These are phyloP conservation scores for Scaptomyza parva DNA, from an alignment of 2,888 invertebrate species.

Conservation along the genomic window DNA sequence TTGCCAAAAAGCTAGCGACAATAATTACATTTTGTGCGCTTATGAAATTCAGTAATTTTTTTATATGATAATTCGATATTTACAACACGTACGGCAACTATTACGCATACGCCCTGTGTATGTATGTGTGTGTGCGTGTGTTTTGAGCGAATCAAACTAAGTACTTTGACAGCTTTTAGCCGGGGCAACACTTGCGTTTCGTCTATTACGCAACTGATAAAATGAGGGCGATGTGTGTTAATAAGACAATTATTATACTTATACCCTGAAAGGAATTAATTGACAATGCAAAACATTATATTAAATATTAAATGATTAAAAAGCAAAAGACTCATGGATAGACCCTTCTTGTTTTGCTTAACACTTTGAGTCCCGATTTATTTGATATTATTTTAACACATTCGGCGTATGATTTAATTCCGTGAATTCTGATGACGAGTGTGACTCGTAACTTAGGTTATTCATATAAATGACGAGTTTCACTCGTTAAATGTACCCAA, in stretches of 20 bases:
- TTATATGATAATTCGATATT: slow-evolving; percentile 54
- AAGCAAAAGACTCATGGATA: too few relatives aligned
- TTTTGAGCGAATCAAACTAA: slow-evolving; percentile 13
- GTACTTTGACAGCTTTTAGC: slow-evolving; percentile 27
- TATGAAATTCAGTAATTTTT: slow-evolving; percentile 57
- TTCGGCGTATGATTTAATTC: too few relatives aligned
- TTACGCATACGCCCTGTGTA: slow-evolving; percentile 64
- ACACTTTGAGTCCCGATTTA: too few relatives aligned
- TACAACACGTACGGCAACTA: slow-evolving; percentile 59
- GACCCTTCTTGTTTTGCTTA: too few relatives aligned
- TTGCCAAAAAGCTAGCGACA: slow-evolving; percentile 62
- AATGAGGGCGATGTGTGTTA: slow-evolving; percentile 3
- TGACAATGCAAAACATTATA: too few relatives aligned
- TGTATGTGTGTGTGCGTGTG: slow-evolving; percentile 1
- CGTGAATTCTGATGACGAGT: too few relatives aligned
- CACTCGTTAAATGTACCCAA: too few relatives aligned
- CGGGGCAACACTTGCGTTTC: slow-evolving; percentile 12
- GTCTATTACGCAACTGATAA: slow-evolving; percentile 29
- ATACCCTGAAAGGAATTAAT: too few relatives aligned
- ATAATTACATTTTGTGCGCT: slow-evolving; percentile 64
- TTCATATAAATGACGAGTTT: too few relatives aligned
- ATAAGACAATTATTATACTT: slow-evolving; percentile 20
- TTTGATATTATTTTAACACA: too few relatives aligned
- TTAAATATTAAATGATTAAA: too few relatives aligned
- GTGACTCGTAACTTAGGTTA: too few relatives aligned